Percentiles rank a stretch among this genome's conserved stretches.
Conservation (phyloP, 2,113 vertebrate species). For the Elephas maximus region DNA sequence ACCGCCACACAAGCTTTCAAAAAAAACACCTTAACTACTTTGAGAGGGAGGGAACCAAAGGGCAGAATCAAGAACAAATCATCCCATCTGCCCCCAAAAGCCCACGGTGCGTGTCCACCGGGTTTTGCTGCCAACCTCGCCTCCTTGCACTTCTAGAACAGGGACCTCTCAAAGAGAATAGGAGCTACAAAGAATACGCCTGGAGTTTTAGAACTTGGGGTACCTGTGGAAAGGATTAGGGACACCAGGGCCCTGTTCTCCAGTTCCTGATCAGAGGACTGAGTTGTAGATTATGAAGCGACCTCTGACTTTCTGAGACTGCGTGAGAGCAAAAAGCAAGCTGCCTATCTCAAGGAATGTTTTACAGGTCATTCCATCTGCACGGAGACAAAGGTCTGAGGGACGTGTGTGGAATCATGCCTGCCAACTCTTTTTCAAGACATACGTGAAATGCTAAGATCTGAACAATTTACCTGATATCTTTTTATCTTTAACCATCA, state of each 20-base stretch:
- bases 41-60: not conserved
- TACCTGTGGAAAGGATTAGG: not conserved
- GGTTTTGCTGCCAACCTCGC: not conserved
- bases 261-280: not conserved
- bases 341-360: not conserved
- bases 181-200: not conserved
- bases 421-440: not conserved
- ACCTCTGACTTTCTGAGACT: not conserved
- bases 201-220: not conserved
- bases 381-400: not conserved
- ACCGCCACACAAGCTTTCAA: not conserved
- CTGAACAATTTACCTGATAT: not conserved
- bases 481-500: not conserved
- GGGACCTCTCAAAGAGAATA: not conserved
- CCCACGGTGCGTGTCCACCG: not conserved
- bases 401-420: not conserved
- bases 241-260: not conserved
- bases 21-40: not conserved
- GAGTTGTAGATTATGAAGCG: not conserved
- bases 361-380: not conserved
- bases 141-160: not conserved
- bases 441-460: not conserved
- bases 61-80: not conserved
- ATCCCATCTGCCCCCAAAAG: not conserved
- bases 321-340: not conserved